Conservation (phyloP, 2,888 invertebrate genomes). For the Sympetrum striolatum region DNA sequence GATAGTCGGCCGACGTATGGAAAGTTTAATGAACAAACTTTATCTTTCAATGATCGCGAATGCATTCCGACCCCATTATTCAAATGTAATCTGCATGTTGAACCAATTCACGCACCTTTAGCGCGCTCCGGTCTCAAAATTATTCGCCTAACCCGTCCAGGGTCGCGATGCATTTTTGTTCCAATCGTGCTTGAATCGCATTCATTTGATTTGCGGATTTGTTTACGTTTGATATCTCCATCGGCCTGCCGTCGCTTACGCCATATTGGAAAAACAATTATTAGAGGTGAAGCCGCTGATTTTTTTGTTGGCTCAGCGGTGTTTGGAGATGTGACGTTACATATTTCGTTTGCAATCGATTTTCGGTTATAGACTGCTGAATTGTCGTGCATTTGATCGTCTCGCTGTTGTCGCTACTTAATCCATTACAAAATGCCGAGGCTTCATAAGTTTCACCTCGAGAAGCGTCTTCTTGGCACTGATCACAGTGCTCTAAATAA, state of each 20-base stretch:
- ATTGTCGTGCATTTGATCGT: too few relatives aligned
- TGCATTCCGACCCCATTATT: not conserved
- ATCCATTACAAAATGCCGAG: too few relatives aligned
- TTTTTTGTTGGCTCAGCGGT: not conserved
- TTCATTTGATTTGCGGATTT: not conserved
- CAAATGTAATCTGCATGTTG: not conserved
- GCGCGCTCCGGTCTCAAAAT: not conserved
- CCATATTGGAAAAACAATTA: not conserved
- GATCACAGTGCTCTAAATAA: too few relatives aligned
- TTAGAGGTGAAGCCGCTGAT: not conserved
- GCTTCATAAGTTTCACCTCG: too few relatives aligned
- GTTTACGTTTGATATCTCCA: not conserved
- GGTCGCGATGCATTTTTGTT: not conserved
- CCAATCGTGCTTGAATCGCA: not conserved
- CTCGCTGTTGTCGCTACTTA: too few relatives aligned
- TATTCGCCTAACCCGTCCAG: not conserved
- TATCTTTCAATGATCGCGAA: not conserved
- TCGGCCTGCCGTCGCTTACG: not conserved
- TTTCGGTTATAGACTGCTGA: too few relatives aligned
- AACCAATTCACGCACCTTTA: not conserved
- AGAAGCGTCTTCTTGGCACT: too few relatives aligned
- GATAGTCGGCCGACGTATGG: not conserved
- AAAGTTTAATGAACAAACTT: not conserved
- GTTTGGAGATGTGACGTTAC: not conserved
- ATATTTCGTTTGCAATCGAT: too few relatives aligned